Base-by-base conservation (phyloP, 2,888 invertebrate species). In the Ecliptopera silaceata region DNA sequence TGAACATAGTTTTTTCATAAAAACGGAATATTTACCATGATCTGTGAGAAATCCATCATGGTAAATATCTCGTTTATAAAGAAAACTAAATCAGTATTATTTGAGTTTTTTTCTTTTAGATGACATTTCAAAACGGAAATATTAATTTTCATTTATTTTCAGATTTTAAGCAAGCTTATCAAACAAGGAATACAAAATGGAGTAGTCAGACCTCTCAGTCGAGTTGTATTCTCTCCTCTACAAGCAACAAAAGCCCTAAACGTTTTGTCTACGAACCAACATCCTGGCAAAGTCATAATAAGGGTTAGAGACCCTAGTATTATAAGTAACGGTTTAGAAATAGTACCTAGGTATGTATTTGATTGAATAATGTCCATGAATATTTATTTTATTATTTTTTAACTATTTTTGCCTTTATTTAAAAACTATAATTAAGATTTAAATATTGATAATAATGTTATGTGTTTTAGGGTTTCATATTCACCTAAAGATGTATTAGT, bases 181-280 rank as follows among this genome's bases (percentile, higher is more conserved):
- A 70, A 82, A 4, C 82, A 93, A 18, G 95, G 95, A n/a, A 92
- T 97, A 20, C 76, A 86, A 26, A 84, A 72, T 13, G 95, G 95
- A 3, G 91, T 92, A 3, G 93, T 97, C 0, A 92, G 91, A 66
- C 96, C 97, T 0, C 82, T 97, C 0, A 84, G 86, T 2, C 84
- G 93, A n/a, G 93, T 93, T 0, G 86, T 94, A 1, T 97, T 95
- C 70, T 75, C 87, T 2, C 87, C 84, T 22, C 86, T 93, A 57
- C 92, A 95, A 68, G 77, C 95, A 0, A 94, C 95, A 72, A 86
- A 90, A 53, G 96, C 96, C 0, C 95, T 95, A 72, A 88, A 64
- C 58, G 87, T 86, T 2, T 88, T 94, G 86, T 87, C 92, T 0
- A 77, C 86, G 1, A 93, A 96, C 38, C 95, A 95, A 75, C 96